Base-by-base conservation (phyloP, 2,113 vertebrate genomes). In the Misgurnus anguillicaudatus region DNA sequence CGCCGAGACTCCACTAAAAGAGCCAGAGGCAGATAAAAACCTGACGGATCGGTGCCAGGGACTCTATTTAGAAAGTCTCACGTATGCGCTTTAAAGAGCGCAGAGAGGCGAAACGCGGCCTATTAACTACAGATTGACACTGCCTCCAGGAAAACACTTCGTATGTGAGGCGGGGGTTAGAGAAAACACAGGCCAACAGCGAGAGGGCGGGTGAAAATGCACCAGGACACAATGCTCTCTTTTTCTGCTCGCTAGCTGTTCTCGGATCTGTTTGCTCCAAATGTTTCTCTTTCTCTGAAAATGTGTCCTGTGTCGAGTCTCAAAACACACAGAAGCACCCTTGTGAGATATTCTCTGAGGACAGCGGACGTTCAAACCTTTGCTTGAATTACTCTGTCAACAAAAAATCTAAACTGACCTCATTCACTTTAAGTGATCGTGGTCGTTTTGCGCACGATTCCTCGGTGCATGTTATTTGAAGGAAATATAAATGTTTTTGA, bases 61-160 rank as follows among this genome's bases (percentile, higher is more conserved):
- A 85, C 86, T 86, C 9, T 85, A 45, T 80, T 72, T 78, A 58
- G 58, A 85, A 87, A 68, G 38, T 72, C 82, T 88, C 87, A 91
- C 89, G 91, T 89, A 89, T 81, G 88, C 85, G 80, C 57, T 73
- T 71, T 48, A 87, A 85, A 88, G 90, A 87, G 86, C 64, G 69
- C 85, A 87, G 48, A 80, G 60, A 57, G 79, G 19, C 71, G 67
- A 76, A 68, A 73, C 47, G 70, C 61, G 31, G 66, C 65, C 76
- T 81, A 78, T 83, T 75, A 83, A 68, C 60, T 77, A 24, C 45
- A 0, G 55, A 64, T 45, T 80, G 80, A 82, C 67, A 63, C 62
- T 21, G 80, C 76, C 80, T 82, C 60, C 6, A 75, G 76, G 61
- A 80, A 78, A 53, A 75, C 69, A 70, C 53, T 38, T n/a, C 11